Base-by-base conservation (phyloP, 2,113 vertebrate species). In the Xiphias gladius region DNA sequence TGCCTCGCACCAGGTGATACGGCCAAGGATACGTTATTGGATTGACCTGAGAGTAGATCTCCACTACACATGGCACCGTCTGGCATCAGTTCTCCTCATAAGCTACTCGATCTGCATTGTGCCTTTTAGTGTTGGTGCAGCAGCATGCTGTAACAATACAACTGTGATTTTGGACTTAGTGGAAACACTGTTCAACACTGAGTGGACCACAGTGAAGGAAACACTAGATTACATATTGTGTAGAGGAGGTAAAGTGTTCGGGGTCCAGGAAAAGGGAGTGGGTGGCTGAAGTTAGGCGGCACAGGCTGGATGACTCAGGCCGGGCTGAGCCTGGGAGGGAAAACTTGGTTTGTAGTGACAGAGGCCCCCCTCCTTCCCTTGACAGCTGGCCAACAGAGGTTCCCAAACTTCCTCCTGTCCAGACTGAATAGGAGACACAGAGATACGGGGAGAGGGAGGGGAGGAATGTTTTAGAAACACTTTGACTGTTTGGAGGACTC, bases 311-410 rank as follows among this genome's bases (percentile, higher is more conserved):
- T 30, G 52, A 72, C 52, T 80, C 4, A 7, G 55, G 28, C 62
- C 1, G 39, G 64, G 35, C 22, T 35, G 68, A 85, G 43, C 22
- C 55, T 63, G 39, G 32, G 65, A 67, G 66, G 48, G 54, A 79
- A 82, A 88, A 28, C 20, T 66, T 41, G 26, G 24, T 76, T 76
- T 76, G 20, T 52, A 82, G 70, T 67, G 76, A 84, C 72, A 63
- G 64, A 82, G 39, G 30, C 28, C 19, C 63, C 48, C 55, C 71
- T 13, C 58, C 82, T 59, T 67, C 54, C 71, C 32, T 79, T 91
- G 91, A 91, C 88, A 91, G 88, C 83, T 85, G 80, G 84, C 88
- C 87, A 89, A 37, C 72, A 89, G 84, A 89, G 88, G 86, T 93
- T 91, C 82, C 87, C 82, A 86, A 87, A 89, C 84, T 88, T 86